Evolutionary conservation across 2,888 invertebrate genomes (phyloP), one percentile per base, ranked within the genome.

Genomic region (Hemicrepidius hirtus): DNA sequence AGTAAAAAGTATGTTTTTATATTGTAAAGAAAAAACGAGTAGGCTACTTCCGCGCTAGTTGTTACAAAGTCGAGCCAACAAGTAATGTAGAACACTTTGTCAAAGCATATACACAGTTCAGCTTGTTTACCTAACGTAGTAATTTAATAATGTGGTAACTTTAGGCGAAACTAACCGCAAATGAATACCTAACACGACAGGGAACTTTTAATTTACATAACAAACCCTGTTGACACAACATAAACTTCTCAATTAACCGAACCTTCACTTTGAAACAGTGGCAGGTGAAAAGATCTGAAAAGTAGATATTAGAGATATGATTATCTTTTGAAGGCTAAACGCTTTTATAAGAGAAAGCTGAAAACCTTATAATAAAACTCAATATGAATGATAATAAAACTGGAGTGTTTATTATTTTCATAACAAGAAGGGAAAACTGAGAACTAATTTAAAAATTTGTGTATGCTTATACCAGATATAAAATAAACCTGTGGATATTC

Each of bases 401-500:
- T 28, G 50, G 18, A 37, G 57, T 40, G 57, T 57, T 57, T 37
- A 18, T 57, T 37, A 57, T 57, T 37, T 57, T 12, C 32, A 13
- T 20, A 28, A 7, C 0, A 53, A 28, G 18, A 18, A 3, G 37
- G 37, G 12, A 37, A 57, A 3, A 4, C 37, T 20, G 20, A 57
- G n/a, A 57, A 20, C 57, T 57, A 57, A 57, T 57, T 57, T 57
- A 16, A 7, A 35, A 57, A 57, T 37, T 57, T 57, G 20, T 57
- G 20, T 57, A 57, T 37, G 57, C 21, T 57, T 57, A 57, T 20
- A n/a, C 18, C 57, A 37, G 57, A 57, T 57, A 57, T 57, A 57
- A 57, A 57, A 37, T 57, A 57, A 57, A 57, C 57, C 57, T 57
- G 57, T 37, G 57, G 57, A 57, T 57, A 20, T 57, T 53, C 53